Evolutionary conservation across 2,888 invertebrate genomes (phyloP), one percentile per base, ranked within the genome.

Genomic region (Acheta domesticus): DNA sequence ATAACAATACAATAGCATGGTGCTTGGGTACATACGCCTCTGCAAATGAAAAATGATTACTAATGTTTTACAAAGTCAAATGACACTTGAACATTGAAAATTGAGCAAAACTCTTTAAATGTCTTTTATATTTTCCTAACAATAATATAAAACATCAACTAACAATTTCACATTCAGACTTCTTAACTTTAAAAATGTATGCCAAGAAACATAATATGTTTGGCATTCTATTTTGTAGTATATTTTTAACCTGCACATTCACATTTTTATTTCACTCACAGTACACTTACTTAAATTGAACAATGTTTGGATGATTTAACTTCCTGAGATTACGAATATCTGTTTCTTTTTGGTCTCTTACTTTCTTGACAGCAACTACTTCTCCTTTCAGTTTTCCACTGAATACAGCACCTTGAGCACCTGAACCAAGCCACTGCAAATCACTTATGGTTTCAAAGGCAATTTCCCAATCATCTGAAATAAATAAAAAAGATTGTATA

Each of bases 361-460:
- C 95, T 88, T 98, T 98, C 88, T 99, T 99, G 48, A 99, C 97
- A 36, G 99, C 99, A 19, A 99, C 96, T 84, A 92, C 92, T 86
- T 95, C 94, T 81, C 92, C 93, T 82, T 91, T 92, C 81, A 96
- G 88, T 84, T 91, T 93, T 0, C 97, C 98, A 79, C 94, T 93
- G 87, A 96, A 98, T 0, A 99, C 98, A 0, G 96, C 95, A 11
- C 98, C 98, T 86, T 99, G 98, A 11, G 98, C 97, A 0, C 99
- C 99, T 81, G 96, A 94, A 0, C 98, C 98, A 79, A 99, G 88
- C 92, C 96, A 98, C 84, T 94, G 91, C 79, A 98, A 88, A 84
- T 97, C 95, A 79, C 91, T 93, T 82, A 99, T 95, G 21, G 92
- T 90, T 85, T 98, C 97, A 87, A 97, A 97, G 1, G 96, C 94